Percentiles rank a stretch among this genome's conserved stretches.
phyloP scores from a whole-genome alignment of 2,797 vertebrate species.

The Ammospiza maritima region DNA sequence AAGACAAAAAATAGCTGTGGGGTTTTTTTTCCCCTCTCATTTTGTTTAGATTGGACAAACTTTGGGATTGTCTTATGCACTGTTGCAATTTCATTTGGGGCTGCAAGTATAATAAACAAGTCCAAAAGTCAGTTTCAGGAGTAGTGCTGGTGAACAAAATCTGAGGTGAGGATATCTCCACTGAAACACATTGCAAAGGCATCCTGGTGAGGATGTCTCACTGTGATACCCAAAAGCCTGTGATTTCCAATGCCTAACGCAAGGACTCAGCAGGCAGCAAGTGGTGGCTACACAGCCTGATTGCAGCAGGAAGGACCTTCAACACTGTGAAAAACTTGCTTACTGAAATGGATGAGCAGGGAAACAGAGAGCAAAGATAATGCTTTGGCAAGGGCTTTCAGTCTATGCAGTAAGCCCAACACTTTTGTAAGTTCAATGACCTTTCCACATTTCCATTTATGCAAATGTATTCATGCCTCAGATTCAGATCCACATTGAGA shows the following conservation, averaged over 20 bases:
- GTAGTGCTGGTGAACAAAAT: not conserved
- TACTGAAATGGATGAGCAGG: not conserved
- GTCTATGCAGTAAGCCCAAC: not conserved
- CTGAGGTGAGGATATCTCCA: not conserved
- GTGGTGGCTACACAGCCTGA: not conserved
- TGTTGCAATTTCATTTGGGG: not conserved
- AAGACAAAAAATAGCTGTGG: not conserved
- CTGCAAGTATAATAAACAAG: not conserved
- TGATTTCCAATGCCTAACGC: not conserved
- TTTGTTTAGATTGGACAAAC: not conserved
- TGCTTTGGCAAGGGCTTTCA: not conserved
- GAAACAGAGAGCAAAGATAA: not conserved
- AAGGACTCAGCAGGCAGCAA: not conserved
- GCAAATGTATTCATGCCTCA: not conserved
- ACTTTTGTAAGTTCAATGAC: not conserved
- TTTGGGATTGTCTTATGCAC: not conserved
- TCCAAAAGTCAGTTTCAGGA: not conserved
- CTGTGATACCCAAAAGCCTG: not conserved
- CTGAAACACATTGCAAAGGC: not conserved
- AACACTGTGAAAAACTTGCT: not conserved
- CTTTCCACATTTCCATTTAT: not conserved
- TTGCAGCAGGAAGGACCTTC: not conserved
- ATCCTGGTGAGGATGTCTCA: not conserved
- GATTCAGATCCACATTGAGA: not conserved
- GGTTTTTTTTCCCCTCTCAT: not conserved